Evolutionary conservation across 35 echinoderm and acorn worm species (phyloP), one percentile per base, ranked within the genome.

Genomic region (Holothuria glaberrima): DNA sequence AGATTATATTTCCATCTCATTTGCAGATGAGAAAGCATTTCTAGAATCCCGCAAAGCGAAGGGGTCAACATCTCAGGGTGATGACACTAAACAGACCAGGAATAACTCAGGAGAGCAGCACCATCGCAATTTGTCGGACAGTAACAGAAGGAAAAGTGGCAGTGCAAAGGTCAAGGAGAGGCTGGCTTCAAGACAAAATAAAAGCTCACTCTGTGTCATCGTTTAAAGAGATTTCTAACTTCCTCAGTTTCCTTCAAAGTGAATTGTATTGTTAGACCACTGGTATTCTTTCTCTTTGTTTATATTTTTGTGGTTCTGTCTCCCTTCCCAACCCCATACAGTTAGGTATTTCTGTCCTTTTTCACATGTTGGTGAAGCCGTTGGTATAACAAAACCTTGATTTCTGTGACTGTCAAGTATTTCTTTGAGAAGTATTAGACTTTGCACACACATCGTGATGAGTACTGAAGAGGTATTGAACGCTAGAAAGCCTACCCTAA

Each of bases 61-160:
- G 44, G 71, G 71, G 18, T 75, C 71, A 75, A 18, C 71, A 75
- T 75, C 71, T 75, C 71, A 75, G 71, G 71, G 71, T 75, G 31
- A 75, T 19, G 33, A 75, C 32, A 41, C 32, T 12, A 75, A 38
- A 38, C 16, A 75, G 71, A 75, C 33, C 32, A 41, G 36, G 29
- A 73, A 73, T 29, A 73, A 69, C 24, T 13, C 34, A 45, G 31
- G 34, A 34, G 44, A 75, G 44, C 22, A 31, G 10, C 71, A 38
- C 17, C 29, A 75, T 38, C 17, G 24, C 6, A 75, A 75, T 75
- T 75, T 41, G 21, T n/a, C 71, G 12, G 71, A 31, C 33, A 54
- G 50, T 54, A 54, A 54, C 50, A 75, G 71, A 75, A 75, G 71
- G 71, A 75, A 75, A 75, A 75, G 71, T 75, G 71, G 71, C 13